phyloP scores from a whole-genome alignment of 23 tunicate genomes.

The Trididemnum clinides region DNA sequence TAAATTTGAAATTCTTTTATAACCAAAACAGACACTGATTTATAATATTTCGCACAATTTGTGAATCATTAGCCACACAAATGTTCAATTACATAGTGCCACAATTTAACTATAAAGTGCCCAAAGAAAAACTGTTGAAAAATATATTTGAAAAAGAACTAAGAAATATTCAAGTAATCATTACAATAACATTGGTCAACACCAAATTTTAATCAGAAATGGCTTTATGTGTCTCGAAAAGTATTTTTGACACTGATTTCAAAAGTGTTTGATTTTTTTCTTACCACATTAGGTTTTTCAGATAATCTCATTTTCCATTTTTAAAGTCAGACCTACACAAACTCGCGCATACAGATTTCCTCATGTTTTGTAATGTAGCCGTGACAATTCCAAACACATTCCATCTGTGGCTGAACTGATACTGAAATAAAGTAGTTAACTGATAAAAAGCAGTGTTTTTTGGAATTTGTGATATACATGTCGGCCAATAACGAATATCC shows the following conservation, averaged over 20 bases:
- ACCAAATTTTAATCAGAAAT: neutral
- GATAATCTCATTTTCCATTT: neutral
- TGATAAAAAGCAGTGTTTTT: neutral
- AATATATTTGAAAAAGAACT: too few species aligned
- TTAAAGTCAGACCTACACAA: neutral
- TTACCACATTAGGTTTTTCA: neutral
- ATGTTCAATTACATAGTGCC: too few species aligned
- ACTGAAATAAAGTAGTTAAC: neutral
- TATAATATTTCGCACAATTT: too few species aligned
- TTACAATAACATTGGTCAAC: neutral
- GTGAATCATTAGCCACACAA: too few species aligned
- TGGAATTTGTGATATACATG: neutral
- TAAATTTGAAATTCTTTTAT: too few species aligned
- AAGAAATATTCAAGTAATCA: too few species aligned
- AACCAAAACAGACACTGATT: too few species aligned
- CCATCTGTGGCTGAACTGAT: slow-evolving; percentile 2
- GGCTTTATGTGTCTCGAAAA: neutral
- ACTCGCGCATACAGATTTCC: neutral
- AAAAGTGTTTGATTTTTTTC: neutral
- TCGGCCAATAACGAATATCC: neutral
- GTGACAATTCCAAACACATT: neutral
- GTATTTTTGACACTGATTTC: neutral
- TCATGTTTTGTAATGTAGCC: neutral
- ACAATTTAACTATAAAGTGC: too few species aligned
- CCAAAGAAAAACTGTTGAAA: too few species aligned